Evolutionary conservation across 2,888 invertebrate species (phyloP).

Genomic region (Eilema caniola): DNA sequence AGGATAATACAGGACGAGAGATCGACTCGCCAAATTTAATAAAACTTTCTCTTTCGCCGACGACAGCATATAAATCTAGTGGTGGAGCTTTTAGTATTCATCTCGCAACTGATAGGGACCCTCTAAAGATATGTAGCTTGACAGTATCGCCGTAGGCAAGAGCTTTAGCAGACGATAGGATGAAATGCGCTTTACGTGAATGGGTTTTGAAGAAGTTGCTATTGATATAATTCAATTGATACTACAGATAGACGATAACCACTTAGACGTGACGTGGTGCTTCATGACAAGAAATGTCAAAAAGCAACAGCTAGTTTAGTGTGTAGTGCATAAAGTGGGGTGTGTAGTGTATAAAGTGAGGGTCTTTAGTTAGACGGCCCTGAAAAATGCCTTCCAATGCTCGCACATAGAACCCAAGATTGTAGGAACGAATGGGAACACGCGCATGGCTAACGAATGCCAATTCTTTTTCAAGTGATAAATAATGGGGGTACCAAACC

Average conservation of each 20-base stretch:
- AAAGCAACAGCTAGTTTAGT: too few relatives aligned
- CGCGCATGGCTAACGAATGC: not conserved
- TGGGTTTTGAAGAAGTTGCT: not conserved
- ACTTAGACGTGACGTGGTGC: too few relatives aligned
- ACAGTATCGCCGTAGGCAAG: not conserved
- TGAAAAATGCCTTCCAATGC: not conserved
- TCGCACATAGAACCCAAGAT: not conserved
- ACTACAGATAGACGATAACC: too few relatives aligned
- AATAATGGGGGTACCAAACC: not conserved
- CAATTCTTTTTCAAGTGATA: not conserved
- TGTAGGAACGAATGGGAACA: not conserved
- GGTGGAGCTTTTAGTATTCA: constrained; percentile 38
- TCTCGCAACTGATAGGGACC: constrained; percentile 30
- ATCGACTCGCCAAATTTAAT: constrained; percentile 49
- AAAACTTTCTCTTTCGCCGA: constrained; percentile 44
- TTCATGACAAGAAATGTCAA: too few relatives aligned
- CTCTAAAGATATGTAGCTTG: not conserved
- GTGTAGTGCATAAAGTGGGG: too few relatives aligned
- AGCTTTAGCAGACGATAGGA: not conserved
- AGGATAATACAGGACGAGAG: constrained; percentile 45
- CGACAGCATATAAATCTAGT: constrained; percentile 42
- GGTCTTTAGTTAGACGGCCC: not conserved
- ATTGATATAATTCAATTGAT: too few relatives aligned
- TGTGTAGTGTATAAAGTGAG: too few relatives aligned
- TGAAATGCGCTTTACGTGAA: not conserved